Percentiles rank a stretch among this genome's conserved stretches.
Conservation (phyloP, 2,797 vertebrate species). For the Hydrocynus forskahlii region DNA sequence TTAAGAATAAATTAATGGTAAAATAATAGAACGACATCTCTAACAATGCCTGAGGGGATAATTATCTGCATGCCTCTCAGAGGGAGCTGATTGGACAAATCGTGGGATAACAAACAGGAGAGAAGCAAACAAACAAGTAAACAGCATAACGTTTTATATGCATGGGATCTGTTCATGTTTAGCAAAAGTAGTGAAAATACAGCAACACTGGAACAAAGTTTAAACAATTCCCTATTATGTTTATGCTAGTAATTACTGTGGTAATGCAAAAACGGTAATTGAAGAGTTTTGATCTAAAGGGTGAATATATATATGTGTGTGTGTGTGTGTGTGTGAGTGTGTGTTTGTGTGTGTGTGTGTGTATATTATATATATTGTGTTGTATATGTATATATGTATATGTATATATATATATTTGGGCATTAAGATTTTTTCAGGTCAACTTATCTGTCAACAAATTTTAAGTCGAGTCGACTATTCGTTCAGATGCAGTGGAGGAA, state of each 20-base stretch:
- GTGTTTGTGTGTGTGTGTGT: too few species aligned
- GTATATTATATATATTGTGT: too few species aligned
- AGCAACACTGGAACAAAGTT: not conserved
- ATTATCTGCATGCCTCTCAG: constrained; percentile 23
- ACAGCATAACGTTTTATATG: not conserved
- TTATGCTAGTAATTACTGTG: not conserved
- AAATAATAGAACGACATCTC: constrained; percentile 9
- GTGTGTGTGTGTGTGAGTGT: too few species aligned
- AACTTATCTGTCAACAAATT: too few species aligned
- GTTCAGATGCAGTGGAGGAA: too few species aligned
- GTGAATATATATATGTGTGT: too few species aligned
- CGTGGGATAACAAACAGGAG: constrained; percentile 7
- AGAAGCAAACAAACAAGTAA: not conserved
- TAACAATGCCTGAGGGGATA: constrained; percentile 33
- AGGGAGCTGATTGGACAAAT: not conserved
- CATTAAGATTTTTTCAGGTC: too few species aligned
- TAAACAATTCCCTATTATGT: not conserved
- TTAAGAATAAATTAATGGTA: constrained; percentile 31
- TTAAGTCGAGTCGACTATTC: too few species aligned
- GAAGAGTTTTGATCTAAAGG: too few species aligned
- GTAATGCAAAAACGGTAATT: too few species aligned
- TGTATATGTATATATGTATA: too few species aligned
- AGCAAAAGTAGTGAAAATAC: not conserved
- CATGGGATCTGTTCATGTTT: not conserved
- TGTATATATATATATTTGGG: too few species aligned